These are phyloP conservation scores for Leontopithecus rosalia DNA, from an alignment of 2,797 vertebrate genomes.

Conservation along the genomic window DNA sequence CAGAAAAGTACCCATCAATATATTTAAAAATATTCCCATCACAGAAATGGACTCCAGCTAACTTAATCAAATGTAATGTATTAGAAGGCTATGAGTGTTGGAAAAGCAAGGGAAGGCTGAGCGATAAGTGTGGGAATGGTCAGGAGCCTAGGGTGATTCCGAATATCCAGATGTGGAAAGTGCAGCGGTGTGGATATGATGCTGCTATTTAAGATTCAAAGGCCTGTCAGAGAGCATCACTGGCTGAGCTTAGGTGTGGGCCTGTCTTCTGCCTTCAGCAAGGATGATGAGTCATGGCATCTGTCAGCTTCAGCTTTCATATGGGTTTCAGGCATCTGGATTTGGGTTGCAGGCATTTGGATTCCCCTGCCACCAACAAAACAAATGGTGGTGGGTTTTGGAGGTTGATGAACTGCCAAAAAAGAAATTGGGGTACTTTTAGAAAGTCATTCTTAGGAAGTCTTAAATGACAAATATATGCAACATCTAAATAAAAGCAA, in stretches of 20 bases:
- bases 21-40: background rate
- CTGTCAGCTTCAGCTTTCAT: background rate
- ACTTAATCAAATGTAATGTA: background rate
- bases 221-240: background rate
- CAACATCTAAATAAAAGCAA: background rate
- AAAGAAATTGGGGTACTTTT: background rate
- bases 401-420: background rate
- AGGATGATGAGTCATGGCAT: background rate
- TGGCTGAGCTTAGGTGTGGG: background rate
- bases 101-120: background rate
- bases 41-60: background rate
- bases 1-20: background rate
- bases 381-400: background rate
- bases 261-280: background rate
- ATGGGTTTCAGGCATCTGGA: background rate
- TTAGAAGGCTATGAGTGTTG: background rate
- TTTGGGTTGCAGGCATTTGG: background rate
- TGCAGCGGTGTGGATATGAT: background rate
- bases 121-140: background rate
- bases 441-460: background rate
- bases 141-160: background rate
- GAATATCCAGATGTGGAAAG: background rate
- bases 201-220: background rate
- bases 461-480: background rate
- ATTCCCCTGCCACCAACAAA: background rate